These are phyloP conservation scores for Cetoscarus ocellatus DNA, from an alignment of 2,797 vertebrate genomes.

Conservation along the genomic window DNA sequence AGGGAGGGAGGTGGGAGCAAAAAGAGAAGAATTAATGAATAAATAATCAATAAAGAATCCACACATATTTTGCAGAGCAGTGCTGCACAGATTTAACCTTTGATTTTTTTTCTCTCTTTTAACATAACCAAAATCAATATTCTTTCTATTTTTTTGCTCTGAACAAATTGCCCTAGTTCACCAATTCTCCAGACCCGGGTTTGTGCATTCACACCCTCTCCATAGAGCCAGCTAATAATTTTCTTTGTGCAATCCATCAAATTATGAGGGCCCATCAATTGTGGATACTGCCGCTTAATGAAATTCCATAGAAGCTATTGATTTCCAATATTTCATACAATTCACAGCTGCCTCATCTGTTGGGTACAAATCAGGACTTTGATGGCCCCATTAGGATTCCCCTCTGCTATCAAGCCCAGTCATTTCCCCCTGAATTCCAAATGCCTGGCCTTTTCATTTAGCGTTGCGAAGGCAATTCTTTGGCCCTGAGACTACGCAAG, in stretches of 20 bases:
- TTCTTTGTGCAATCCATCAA: slow-evolving; percentile 99
- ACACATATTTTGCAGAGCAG: slow-evolving; percentile 85
- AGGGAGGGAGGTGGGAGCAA: slow-evolving; percentile 25
- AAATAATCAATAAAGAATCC: slow-evolving; percentile 86
- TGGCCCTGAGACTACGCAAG: slow-evolving; percentile 84
- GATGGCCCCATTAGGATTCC: slow-evolving; percentile 97
- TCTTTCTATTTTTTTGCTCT: slow-evolving; percentile 88
- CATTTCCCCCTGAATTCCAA: slow-evolving; percentile 96
- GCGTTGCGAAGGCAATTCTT: slow-evolving; percentile 89
- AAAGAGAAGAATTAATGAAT: slow-evolving; percentile 83
- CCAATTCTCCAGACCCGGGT: slow-evolving; percentile 88
- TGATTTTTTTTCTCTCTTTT: slow-evolving; percentile 83
- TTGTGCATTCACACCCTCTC: slow-evolving; percentile 89
- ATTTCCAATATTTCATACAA: slow-evolving; percentile 99
- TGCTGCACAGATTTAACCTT: slow-evolving; percentile 85
- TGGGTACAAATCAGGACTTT: slow-evolving; percentile 97
- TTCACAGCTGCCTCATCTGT: slow-evolving; percentile 94
- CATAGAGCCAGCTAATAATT: slow-evolving; percentile 96
- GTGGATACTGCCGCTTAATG: slow-evolving; percentile 99
- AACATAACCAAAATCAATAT: slow-evolving; percentile 94
- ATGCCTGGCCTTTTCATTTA: slow-evolving; percentile 92
- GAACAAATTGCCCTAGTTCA: slow-evolving; percentile 96
- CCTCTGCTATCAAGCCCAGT: slow-evolving; percentile 92
- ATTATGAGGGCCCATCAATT: slow-evolving; percentile 99
- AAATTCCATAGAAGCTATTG: slow-evolving; percentile 99